Conservation (phyloP, 1,140 invertebrate species). For the Euglossa dilemma region DNA sequence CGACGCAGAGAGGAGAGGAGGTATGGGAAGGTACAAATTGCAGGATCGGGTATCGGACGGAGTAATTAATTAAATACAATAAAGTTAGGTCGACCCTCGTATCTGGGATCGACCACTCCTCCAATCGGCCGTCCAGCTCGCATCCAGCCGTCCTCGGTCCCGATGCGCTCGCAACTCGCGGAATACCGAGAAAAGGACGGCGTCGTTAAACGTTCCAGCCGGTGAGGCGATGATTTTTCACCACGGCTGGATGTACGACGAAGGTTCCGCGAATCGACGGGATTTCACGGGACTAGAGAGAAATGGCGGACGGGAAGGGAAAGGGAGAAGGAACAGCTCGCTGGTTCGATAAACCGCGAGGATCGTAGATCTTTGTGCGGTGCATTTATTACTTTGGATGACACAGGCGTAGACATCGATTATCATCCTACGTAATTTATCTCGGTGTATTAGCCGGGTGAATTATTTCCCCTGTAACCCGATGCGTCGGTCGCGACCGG, state of each 20-base stretch:
- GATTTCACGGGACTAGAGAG: not conserved
- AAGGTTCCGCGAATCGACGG: conserved; percentile 38
- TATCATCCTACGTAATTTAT: conserved; percentile 54
- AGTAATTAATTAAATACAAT: conserved; percentile 79
- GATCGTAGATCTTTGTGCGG: conserved; percentile 36
- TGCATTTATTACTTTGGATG: conserved; percentile 48
- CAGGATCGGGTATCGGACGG: conserved; percentile 72
- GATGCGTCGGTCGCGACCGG: conserved; percentile 18
- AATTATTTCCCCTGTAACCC: conserved; percentile 44
- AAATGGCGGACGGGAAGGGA: not conserved
- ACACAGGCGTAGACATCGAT: conserved; percentile 53
- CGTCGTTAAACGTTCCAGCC: conserved; percentile 20
- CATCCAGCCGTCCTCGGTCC: conserved; percentile 52
- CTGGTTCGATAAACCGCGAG: conserved; percentile 17
- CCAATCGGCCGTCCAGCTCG: conserved; percentile 66
- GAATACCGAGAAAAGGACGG: conserved; percentile 52
- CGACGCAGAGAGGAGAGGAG: conserved; percentile 36
- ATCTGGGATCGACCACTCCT: conserved; percentile 75
- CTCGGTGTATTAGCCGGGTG: conserved; percentile 40
- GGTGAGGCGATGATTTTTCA: conserved; percentile 52
- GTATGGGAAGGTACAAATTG: conserved; percentile 70
- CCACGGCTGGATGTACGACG: conserved; percentile 30
- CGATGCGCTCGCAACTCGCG: conserved; percentile 60
- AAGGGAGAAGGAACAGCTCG: too few species aligned
- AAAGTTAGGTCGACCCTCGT: conserved; percentile 75